Percentiles rank a stretch among this genome's conserved stretches.
Conservation (phyloP, 2,113 vertebrate species). For the Empidonax alnorum region DNA sequence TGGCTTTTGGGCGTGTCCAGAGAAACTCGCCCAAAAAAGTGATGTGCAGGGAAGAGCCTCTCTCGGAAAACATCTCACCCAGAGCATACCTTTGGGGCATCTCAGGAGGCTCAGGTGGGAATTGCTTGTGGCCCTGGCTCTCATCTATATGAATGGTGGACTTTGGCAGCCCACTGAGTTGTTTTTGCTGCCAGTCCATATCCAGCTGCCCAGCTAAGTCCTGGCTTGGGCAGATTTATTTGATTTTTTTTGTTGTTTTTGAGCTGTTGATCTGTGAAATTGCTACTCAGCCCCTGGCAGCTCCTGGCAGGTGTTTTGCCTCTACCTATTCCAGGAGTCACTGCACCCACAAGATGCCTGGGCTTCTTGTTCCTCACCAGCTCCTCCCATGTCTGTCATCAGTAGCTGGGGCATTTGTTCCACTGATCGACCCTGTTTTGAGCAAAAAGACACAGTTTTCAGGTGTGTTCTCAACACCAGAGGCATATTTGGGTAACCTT, state of each 20-base stretch:
- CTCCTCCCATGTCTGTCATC: not conserved
- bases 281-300: too few relatives aligned
- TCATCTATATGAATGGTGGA: rapidly evolving
- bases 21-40: rapidly evolving
- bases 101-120: rapidly evolving
- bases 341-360: not conserved
- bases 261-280: not conserved
- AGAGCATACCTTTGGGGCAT: not conserved
- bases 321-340: not conserved
- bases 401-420: too few relatives aligned
- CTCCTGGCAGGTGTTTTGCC: not conserved
- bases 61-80: not conserved
- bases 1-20: not conserved
- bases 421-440: not conserved
- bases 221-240: not conserved
- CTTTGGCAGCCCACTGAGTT: not conserved
- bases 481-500: not conserved
- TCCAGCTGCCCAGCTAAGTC: not conserved
- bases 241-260: not conserved
- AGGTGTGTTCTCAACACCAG: not conserved
- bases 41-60: not conserved
- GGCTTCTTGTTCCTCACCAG: not conserved
- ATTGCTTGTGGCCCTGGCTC: not conserved
- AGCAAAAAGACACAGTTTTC: not conserved
- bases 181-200: not conserved